Base-by-base conservation (phyloP, 1,140 invertebrate species). In the Magallana angulata region DNA sequence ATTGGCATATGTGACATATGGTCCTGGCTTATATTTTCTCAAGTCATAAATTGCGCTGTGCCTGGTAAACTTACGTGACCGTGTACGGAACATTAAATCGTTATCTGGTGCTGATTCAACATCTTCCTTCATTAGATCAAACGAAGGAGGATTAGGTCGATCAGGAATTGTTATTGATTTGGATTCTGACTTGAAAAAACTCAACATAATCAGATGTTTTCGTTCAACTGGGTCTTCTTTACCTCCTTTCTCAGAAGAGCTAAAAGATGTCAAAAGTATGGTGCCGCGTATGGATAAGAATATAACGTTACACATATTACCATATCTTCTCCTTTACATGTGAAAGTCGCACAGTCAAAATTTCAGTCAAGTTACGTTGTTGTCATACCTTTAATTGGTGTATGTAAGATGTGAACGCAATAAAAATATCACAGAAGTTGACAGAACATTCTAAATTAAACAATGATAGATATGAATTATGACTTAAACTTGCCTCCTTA, bases 81-180 rank as follows among this genome's bases (percentile, higher is more conserved):
- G 68, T 5, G 68, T 76, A 76, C 68, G 24, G 24, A 76, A 76
- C 24, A 76, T 76, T 36, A 76, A 9, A 12, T 76, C 68, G 36
- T 24, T 76, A 11, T 76, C 68, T 11, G 18, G 18, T 11, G 68
- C 24, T 5, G 14, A 12, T 7, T 76, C 18, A 12, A 76, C 68
- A 24, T 76, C 68, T 30, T 76, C 68, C 36, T 76, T 76, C 14
- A 76, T 76, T 2, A 30, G 68, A 30, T 76, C 68, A 76, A 76
- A 76, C 14, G 68, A 30, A 76, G 68, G 68, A 30, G 68, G 68
- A 30, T 9, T 5, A 3, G 68, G 68, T 4, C 68, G 68, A 76
- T 76, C 68, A 36, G 68, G 68, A 76, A 76, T 76, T 1, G 68
- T 76, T 76, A 76, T 36, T 30, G 68, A 76, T 76, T 76, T 76